Evolutionary conservation across 1,140 invertebrate species (phyloP).

Genomic region (Zaprionus inermis): DNA sequence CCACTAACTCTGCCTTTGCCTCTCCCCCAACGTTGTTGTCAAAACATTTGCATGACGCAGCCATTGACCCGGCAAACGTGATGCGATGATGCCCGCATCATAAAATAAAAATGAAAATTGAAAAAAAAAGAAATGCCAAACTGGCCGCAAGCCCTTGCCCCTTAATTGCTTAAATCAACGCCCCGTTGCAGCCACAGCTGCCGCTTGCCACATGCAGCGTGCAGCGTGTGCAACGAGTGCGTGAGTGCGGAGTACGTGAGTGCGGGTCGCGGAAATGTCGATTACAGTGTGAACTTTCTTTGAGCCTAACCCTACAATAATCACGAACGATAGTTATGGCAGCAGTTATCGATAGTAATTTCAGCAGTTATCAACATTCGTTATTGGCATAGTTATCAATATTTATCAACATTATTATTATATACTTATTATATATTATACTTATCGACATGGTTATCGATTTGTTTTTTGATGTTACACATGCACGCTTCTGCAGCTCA

Average conservation of each 20-base stretch:
- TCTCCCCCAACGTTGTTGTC: slow-evolving; percentile 8
- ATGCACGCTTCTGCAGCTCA: not conserved
- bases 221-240: not conserved
- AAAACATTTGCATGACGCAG: slow-evolving; percentile 44
- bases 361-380: not conserved
- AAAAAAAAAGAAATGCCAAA: slow-evolving; percentile 1
- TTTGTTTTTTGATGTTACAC: no score
- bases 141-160: slow-evolving; percentile 32
- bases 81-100: slow-evolving; percentile 23
- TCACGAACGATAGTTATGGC: not conserved
- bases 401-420: no score
- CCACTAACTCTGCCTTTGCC: not conserved
- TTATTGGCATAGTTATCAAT: no score
- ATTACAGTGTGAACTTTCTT: not conserved
- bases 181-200: slow-evolving; percentile 2
- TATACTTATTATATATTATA: no score
- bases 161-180: slow-evolving; percentile 53
- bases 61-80: slow-evolving; percentile 19
- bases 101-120: slow-evolving; percentile 5
- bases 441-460: no score
- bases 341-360: not conserved
- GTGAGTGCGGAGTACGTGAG: not conserved
- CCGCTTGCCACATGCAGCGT: slow-evolving; percentile 8
- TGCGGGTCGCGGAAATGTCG: not conserved
- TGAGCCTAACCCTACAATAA: not conserved